Evolutionary conservation across 2,113 vertebrate genomes (phyloP).

Genomic region (Sturnira hondurensis): DNA sequence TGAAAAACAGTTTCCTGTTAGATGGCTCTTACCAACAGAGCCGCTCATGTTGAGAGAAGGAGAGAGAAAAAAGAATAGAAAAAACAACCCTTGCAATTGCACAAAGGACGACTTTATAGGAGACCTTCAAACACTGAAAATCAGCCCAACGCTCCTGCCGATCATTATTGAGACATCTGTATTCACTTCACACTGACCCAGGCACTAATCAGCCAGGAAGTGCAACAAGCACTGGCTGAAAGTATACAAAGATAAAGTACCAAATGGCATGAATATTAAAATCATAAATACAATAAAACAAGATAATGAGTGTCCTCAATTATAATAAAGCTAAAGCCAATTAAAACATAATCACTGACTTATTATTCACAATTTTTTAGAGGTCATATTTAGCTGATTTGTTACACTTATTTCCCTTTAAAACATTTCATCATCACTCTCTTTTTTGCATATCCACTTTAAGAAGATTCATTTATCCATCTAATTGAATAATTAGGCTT

Average conservation of each 20-base stretch:
- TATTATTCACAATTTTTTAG: conserved; percentile 74
- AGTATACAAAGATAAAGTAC: conserved; percentile 77
- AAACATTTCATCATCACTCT: conserved; percentile 76
- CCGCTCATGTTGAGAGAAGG: conserved; percentile 62
- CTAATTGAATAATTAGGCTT: conserved; percentile 82
- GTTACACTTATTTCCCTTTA: conserved; percentile 78
- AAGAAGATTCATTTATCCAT: conserved; percentile 76
- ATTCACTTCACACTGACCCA: conserved; percentile 82
- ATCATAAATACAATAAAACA: conserved; percentile 77
- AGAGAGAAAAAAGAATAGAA: conserved; percentile 27
- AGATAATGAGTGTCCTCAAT: conserved; percentile 77
- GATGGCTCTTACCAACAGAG: conserved; percentile 57
- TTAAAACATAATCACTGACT: conserved; percentile 77
- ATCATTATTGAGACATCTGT: conserved; percentile 82
- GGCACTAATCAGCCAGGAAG: conserved; percentile 80
- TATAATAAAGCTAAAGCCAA: conserved; percentile 80
- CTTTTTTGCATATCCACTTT: conserved; percentile 76
- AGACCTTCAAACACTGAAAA: conserved; percentile 73
- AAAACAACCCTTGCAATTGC: conserved; percentile 48
- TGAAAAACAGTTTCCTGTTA: conserved; percentile 64
- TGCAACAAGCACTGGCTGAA: conserved; percentile 76
- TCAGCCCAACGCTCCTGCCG: conserved; percentile 60
- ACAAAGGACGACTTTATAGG: conserved; percentile 72
- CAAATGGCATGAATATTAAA: conserved; percentile 79
- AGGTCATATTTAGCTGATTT: conserved; percentile 77